These are phyloP conservation scores for Galeopterus variegatus DNA, from an alignment of 2,113 vertebrate genomes.

Conservation along the genomic window DNA sequence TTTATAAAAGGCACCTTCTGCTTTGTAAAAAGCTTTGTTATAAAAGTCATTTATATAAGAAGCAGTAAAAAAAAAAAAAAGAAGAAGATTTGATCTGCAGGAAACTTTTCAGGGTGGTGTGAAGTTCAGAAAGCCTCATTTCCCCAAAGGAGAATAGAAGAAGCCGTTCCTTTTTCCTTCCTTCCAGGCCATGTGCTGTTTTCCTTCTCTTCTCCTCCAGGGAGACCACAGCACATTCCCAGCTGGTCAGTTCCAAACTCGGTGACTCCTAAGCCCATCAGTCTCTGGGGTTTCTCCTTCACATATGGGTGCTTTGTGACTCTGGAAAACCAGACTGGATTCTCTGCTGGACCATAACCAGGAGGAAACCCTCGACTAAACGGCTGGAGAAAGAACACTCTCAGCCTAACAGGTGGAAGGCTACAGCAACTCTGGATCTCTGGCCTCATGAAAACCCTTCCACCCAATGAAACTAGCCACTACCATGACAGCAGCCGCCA, in stretches of 20 bases:
- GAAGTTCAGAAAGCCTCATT: neutral
- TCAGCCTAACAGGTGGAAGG: neutral
- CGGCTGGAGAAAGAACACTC: neutral
- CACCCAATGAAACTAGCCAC: neutral
- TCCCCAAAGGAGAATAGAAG: neutral
- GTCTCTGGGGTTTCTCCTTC: neutral
- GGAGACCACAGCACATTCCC: neutral
- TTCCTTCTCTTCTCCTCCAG: neutral
- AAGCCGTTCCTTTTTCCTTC: neutral
- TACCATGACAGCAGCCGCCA: neutral
- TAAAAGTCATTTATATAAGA: slow-evolving; percentile 11
- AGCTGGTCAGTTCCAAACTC: neutral
- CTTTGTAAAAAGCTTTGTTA: slow-evolving; percentile 47
- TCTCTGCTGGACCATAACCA: neutral
- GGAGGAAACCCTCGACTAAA: neutral
- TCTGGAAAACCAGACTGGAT: neutral
- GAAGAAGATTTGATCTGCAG: neutral
- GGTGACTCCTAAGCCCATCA: neutral
- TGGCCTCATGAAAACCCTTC: neutral
- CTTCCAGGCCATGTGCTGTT: neutral
- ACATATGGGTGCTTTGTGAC: neutral
- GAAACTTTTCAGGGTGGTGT: neutral
- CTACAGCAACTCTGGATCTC: neutral
- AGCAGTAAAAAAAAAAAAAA: neutral
- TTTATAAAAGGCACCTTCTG: slow-evolving; percentile 9